Evolutionary conservation across 2,888 invertebrate genomes (phyloP).

Genomic region (Parochlus steinenii): DNA sequence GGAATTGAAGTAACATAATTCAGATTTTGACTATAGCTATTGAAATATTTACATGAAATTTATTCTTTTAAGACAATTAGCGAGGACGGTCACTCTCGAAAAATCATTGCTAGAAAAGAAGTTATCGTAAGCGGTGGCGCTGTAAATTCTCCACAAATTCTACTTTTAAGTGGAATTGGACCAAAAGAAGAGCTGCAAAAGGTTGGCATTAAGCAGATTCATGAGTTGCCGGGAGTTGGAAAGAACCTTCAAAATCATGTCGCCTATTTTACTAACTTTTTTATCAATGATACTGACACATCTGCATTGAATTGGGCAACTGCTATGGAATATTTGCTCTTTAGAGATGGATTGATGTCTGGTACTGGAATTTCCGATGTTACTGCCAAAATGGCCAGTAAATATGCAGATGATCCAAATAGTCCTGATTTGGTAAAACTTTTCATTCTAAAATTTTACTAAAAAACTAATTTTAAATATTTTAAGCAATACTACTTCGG

Average conservation of each 20-base stretch:
- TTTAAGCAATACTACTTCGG: slow-evolving; percentile 77
- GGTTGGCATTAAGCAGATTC: slow-evolving; percentile 39
- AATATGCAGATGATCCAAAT: slow-evolving; percentile 52
- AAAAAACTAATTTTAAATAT: too few relatives aligned
- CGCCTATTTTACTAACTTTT: slow-evolving; percentile 60
- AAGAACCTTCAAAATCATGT: slow-evolving; percentile 73
- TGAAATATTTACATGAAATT: neutral
- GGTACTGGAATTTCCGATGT: slow-evolving; percentile 47
- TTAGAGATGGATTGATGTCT: slow-evolving; percentile 77
- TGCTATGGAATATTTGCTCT: slow-evolving; percentile 77
- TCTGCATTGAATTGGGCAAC: slow-evolving; percentile 82
- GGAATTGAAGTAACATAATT: too few relatives aligned
- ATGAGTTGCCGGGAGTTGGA: slow-evolving; percentile 56
- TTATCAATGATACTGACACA: slow-evolving; percentile 69
- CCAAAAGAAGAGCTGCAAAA: slow-evolving; percentile 50
- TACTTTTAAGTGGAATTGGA: slow-evolving; percentile 80
- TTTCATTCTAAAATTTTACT: too few relatives aligned
- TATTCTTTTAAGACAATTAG: slow-evolving; percentile 20
- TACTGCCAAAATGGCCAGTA: slow-evolving; percentile 40
- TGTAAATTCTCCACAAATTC: slow-evolving; percentile 84
- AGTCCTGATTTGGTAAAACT: slow-evolving; percentile 80
- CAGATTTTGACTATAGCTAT: slow-evolving; percentile 33
- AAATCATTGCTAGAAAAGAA: slow-evolving; percentile 62
- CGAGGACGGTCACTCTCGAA: slow-evolving; percentile 33
- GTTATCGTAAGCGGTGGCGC: slow-evolving; percentile 66